Conservation (phyloP, 2,888 invertebrate genomes). For the Dusona sp. region DNA sequence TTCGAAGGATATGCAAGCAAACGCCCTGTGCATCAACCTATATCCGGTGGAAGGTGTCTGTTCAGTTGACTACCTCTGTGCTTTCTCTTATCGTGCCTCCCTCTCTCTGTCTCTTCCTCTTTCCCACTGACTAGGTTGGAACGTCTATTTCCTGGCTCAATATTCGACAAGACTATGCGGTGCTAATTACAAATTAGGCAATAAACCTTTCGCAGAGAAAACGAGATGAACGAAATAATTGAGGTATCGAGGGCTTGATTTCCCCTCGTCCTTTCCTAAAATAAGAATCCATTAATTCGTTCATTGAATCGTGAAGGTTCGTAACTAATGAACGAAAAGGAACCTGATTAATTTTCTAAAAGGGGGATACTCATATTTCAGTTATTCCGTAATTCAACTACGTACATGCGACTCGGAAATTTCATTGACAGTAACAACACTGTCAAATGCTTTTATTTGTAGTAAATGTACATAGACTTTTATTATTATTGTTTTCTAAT, state of each 20-base stretch:
- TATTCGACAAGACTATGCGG: slow-evolving; percentile 23
- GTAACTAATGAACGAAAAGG: neutral
- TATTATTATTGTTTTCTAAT: neutral
- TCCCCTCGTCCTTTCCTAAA: neutral
- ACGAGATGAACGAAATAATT: slow-evolving; percentile 51
- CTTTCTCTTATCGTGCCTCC: slow-evolving; percentile 13
- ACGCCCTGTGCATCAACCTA: slow-evolving; percentile 33
- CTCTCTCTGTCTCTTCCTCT: slow-evolving; percentile 23
- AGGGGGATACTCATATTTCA: neutral
- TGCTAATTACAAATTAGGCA: slow-evolving; percentile 54
- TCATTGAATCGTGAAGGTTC: neutral
- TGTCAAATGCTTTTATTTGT: neutral
- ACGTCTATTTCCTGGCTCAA: slow-evolving; percentile 41
- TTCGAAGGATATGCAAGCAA: slow-evolving; percentile 39
- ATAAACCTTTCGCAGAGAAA: slow-evolving; percentile 31
- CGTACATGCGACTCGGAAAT: no score
- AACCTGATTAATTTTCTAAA: neutral
- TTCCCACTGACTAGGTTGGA: slow-evolving; percentile 12
- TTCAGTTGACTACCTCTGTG: slow-evolving; percentile 62
- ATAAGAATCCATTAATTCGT: neutral
- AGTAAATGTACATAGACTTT: neutral
- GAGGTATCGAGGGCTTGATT: slow-evolving; percentile 9
- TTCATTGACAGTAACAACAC: neutral
- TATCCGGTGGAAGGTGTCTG: slow-evolving; percentile 70
- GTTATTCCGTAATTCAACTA: no score